phyloP scores from a whole-genome alignment of 2,113 vertebrate species.

The Mixornis gularis region DNA sequence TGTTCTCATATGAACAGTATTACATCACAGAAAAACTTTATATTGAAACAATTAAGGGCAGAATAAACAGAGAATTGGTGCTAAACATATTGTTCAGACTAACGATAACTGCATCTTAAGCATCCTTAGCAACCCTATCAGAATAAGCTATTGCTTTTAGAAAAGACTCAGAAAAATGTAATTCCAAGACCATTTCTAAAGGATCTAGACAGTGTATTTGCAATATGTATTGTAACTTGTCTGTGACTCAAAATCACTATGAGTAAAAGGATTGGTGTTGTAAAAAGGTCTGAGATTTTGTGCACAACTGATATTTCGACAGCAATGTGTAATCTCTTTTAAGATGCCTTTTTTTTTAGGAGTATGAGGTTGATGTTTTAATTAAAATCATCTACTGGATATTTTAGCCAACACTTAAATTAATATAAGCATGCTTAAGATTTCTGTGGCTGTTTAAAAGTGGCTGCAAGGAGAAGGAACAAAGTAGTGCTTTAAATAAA shows the following conservation, averaged over 20 bases:
- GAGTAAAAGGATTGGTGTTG: background rate
- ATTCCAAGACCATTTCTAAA: background rate
- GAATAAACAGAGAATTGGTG: background rate
- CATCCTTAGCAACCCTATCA: background rate
- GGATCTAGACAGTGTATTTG: background rate
- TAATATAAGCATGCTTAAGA: background rate
- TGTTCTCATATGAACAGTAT: background rate
- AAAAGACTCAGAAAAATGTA: background rate
- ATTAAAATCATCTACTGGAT: background rate
- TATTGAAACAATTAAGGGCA: background rate
- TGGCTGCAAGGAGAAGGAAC: background rate
- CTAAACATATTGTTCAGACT: background rate
- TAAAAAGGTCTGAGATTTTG: background rate
- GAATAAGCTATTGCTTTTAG: background rate
- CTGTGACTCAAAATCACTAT: background rate
- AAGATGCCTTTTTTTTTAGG: background rate
- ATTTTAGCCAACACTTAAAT: background rate
- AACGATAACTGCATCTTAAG: background rate
- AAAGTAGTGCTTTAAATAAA: background rate
- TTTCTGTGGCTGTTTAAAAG: background rate
- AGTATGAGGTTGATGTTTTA: background rate
- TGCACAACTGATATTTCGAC: background rate
- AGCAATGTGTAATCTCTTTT: background rate
- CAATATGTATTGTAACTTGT: background rate
- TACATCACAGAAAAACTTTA: background rate